Conservation (phyloP, 2,888 invertebrate genomes). For the Girardia tigrina region DNA sequence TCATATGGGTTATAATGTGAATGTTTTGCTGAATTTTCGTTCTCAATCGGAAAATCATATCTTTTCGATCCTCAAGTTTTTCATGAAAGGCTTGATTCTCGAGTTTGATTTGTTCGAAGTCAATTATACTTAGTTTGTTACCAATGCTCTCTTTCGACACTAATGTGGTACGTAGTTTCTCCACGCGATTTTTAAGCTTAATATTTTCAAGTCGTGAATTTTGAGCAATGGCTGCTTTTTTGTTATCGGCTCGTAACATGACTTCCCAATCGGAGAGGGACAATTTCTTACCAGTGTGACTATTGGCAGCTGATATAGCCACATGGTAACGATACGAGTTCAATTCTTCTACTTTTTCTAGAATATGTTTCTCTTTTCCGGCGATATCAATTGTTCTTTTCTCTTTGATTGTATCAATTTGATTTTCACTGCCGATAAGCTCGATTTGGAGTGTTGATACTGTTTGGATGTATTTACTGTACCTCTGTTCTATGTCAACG, state of each 20-base stretch:
- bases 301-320: not conserved
- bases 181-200: not conserved
- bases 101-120: not conserved
- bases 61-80: not conserved
- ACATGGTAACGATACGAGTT: not conserved
- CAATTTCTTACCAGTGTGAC: not conserved
- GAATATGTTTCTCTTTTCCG: not conserved
- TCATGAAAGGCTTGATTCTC: not conserved
- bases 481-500: not conserved
- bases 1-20: not conserved
- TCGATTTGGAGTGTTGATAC: not conserved
- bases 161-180: not conserved
- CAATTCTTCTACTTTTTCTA: not conserved
- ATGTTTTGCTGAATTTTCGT: not conserved
- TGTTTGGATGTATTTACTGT: not conserved
- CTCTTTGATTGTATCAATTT: not conserved
- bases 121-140: not conserved
- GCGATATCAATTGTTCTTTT: not conserved
- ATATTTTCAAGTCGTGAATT: not conserved
- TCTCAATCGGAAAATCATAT: not conserved
- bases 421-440: not conserved
- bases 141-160: not conserved
- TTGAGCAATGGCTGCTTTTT: not conserved
- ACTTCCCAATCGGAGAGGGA: not conserved
- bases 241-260: not conserved